These are phyloP conservation scores for Prunella fulvescens DNA, from an alignment of 2,113 vertebrate species.

Conservation along the genomic window DNA sequence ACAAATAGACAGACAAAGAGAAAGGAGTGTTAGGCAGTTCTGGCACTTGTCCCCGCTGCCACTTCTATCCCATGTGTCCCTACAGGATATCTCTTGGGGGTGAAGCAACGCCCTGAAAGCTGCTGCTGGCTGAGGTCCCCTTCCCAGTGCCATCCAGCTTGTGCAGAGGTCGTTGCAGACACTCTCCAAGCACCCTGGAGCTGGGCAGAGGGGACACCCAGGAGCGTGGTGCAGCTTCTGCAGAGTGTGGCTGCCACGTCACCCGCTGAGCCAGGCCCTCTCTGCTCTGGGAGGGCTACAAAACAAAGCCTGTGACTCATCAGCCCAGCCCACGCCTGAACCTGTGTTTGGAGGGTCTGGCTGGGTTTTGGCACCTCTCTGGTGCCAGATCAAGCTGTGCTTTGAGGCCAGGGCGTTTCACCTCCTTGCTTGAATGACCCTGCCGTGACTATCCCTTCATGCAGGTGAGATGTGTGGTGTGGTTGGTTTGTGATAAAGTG, in stretches of 20 bases:
- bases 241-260: neutral
- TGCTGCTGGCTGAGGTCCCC: neutral
- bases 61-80: neutral
- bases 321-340: neutral
- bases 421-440: constrained; percentile 50
- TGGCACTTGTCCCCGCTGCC: neutral
- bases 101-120: neutral
- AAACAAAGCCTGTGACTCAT: constrained; percentile 10
- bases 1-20: constrained; percentile 81
- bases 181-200: neutral
- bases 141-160: neutral
- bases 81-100: neutral
- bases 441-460: constrained; percentile 28
- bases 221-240: neutral
- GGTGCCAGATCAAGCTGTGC: constrained; percentile 45
- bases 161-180: neutral
- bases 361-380: neutral
- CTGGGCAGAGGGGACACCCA: neutral
- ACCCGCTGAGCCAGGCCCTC: neutral
- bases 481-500: neutral
- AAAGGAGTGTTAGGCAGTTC: constrained; percentile 60
- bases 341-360: constrained; percentile 39
- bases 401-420: constrained; percentile 33
- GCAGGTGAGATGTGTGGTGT: neutral
- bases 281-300: neutral